Evolutionary conservation across 2,888 invertebrate species (phyloP), one percentile per base, ranked within the genome.

Genomic region (Spodoptera littoralis): DNA sequence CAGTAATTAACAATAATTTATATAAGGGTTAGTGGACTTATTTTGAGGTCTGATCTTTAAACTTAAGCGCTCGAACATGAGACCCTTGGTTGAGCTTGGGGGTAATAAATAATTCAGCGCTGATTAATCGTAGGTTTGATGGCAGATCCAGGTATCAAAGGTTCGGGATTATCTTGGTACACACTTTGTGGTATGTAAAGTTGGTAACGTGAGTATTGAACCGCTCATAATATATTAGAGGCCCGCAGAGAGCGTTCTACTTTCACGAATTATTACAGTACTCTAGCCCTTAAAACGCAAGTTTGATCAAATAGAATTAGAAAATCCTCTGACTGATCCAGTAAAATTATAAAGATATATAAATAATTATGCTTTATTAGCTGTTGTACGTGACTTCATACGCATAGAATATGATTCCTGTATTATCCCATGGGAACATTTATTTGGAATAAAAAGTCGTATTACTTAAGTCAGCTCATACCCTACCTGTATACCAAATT

Each of bases 1-100:
- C 73, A 81, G 78, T 83, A 82, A 88, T 87, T 86, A 85, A 84
- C 83, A 74, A 81, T 84, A 84, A 86, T 84, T 83, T 81, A 83
- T 81, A 83, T 73, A 77, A 70, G 80, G 81, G 81, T 82, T 78
- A 70, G 55, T 70, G 49, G 60, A 77, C 68, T 77, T 78, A 76
- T 73, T 81, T 73, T 70, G 73, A 71, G 74, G 76, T 67, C 52
- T 75, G 63, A 65, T 79, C 72, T 70, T 65, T 69, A 62, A 77
- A 76, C 73, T 68, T 61, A 52, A 61, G 58, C 57, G 54, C 64
- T 62, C 47, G n/a, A 61, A 65, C 51, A 70, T 58, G 58, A 69
- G 63, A 74, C 69, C 79, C 64, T 67, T 62, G 52, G 57, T 62
- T 44, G 61, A 65, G 53, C 44, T 53, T n/a, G 22, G 55, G 59